Evolutionary conservation across 2,888 invertebrate genomes (phyloP).

Genomic region (Abrostola triplasia): DNA sequence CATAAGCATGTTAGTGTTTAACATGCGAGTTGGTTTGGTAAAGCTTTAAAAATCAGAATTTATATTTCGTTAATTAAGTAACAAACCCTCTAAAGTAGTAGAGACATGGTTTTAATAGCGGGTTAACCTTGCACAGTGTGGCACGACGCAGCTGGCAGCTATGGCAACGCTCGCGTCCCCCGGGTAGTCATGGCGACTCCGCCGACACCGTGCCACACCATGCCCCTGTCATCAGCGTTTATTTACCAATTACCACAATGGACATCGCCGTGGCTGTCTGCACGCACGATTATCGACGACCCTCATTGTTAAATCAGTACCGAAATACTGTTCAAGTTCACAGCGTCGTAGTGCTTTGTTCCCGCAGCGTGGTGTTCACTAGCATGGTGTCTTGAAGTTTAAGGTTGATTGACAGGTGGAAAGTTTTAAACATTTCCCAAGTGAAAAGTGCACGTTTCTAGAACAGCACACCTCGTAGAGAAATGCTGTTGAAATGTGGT

Average conservation of each 20-base stretch:
- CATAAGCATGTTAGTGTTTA: not conserved
- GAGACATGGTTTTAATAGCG: constrained; percentile 35
- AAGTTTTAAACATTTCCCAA: constrained; percentile 55
- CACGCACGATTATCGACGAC: constrained; percentile 60
- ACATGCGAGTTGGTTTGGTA: constrained; percentile 10
- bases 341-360: constrained; percentile 38
- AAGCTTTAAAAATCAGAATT: constrained; percentile 36
- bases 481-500: constrained; percentile 59
- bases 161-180: constrained; percentile 73
- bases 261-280: constrained; percentile 65
- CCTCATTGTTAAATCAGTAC: constrained; percentile 54
- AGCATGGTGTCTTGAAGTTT: constrained; percentile 48
- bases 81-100: constrained; percentile 58
- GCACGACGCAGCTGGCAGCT: constrained; percentile 60
- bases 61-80: constrained; percentile 60
- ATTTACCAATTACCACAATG: constrained; percentile 77
- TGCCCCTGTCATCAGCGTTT: constrained; percentile 67
- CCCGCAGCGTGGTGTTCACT: constrained; percentile 44
- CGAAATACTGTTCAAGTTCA: constrained; percentile 34
- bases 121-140: constrained; percentile 69
- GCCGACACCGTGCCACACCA: constrained; percentile 55
- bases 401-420: constrained; percentile 60
- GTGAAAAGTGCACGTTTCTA: constrained; percentile 59
- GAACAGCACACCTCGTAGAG: constrained; percentile 41
- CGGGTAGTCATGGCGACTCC: constrained; percentile 73